Evolutionary conservation across 2,888 invertebrate genomes (phyloP), one percentile per base, ranked within the genome.

Genomic region (Unio pictorum): DNA sequence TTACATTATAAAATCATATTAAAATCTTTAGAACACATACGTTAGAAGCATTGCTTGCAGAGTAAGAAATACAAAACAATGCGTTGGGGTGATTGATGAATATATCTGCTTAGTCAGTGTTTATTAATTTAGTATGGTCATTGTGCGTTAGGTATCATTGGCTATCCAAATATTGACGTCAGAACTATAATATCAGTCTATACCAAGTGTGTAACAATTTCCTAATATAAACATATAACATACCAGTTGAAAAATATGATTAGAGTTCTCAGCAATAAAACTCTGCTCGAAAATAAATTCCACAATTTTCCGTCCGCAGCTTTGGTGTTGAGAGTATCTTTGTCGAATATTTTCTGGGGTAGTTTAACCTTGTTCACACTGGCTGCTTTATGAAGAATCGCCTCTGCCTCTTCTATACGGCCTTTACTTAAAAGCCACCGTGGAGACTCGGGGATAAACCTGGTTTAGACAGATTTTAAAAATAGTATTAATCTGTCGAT

Each of bases 381-480:
- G 0, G 83, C 83, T 15, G 79, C 79, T 15, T 76, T 68, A 20
- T 73, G 59, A 1, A 83, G 55, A 30, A 83, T 80, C 5, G 63
- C 58, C 45, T 79, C 79, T 7, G 81, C 83, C 66, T 83, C 80
- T 30, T 73, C 57, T 30, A 72, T 30, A 11, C 79, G 68, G 4
- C 77, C 78, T 62, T 73, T 66, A 11, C 71, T 69, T 17, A 81
- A 61, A 17, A 83, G 66, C 83, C 83, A 83, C 55, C 83, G 68
- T 17, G 83, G 81, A 1, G 83, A 83, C 59, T 83, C 83, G 0
- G 80, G 78, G 1, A 83, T 68, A 23, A 81, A 55, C 76, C 83
- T 83, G 57, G 11, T 62, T 23, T 67, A 18, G 23, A 61, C 8
- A 3, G 15, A 45, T 23, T 15, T 45, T 15, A 15, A 45, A 3